These are phyloP conservation scores for Aphis craccivora DNA, from an alignment of 1,140 invertebrate species.

Conservation along the genomic window DNA sequence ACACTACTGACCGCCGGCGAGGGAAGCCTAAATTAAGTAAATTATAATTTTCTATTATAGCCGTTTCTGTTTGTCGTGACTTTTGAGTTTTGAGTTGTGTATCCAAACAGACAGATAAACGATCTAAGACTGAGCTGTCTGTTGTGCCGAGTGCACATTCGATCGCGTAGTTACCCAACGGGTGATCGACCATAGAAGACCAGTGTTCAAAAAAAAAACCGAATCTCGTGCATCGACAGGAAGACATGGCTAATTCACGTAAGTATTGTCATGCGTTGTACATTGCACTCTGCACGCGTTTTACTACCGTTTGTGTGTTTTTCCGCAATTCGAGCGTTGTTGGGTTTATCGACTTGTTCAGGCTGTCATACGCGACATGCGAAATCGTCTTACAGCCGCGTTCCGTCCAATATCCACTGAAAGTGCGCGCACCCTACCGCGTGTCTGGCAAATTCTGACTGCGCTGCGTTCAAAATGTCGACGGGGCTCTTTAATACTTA, in stretches of 20 bases:
- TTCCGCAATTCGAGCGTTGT: background rate
- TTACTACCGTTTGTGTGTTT: background rate
- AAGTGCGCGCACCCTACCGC: no score
- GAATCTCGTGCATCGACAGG: background rate
- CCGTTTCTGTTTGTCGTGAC: background rate
- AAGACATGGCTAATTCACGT: conserved; percentile 47
- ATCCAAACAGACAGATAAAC: background rate
- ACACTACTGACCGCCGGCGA: background rate
- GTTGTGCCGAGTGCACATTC: background rate
- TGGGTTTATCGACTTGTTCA: background rate
- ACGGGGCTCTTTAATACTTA: background rate
- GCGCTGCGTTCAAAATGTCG: background rate
- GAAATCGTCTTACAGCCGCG: background rate
- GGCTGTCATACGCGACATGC: background rate
- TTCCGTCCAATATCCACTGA: background rate
- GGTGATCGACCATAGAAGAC: background rate
- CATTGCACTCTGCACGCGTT: background rate
- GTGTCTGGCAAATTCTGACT: background rate
- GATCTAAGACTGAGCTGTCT: background rate
- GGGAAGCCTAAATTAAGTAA: background rate
- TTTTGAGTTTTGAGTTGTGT: background rate
- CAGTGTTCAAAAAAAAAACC: background rate
- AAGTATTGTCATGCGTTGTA: background rate
- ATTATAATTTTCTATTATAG: background rate
- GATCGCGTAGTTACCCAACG: background rate